Evolutionary conservation across 2,797 vertebrate species (phyloP).

Genomic region (Bucorvus abyssinicus): DNA sequence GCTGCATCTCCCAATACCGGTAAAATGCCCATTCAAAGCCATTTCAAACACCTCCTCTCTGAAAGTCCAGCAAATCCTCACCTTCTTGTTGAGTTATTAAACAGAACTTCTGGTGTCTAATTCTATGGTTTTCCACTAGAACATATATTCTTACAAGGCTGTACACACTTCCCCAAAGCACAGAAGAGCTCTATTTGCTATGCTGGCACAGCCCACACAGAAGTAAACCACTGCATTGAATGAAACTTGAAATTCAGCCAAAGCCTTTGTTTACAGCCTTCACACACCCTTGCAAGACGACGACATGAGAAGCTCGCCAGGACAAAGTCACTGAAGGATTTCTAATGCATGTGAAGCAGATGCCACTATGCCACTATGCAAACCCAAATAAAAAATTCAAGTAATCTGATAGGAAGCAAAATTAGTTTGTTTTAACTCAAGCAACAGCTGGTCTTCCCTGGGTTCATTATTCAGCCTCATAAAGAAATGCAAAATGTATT

Average conservation of each 20-base stretch:
- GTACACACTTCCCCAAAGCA: neutral
- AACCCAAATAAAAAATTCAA: constrained; percentile 9
- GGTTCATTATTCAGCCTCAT: constrained; percentile 11
- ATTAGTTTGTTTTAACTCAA: constrained; percentile 30
- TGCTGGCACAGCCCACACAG: neutral
- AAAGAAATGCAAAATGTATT: neutral
- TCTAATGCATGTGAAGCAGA: neutral
- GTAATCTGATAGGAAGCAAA: constrained; percentile 22
- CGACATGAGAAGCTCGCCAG: neutral
- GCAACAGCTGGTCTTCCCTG: constrained; percentile 33
- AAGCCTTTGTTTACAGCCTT: neutral
- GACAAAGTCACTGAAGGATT: neutral
- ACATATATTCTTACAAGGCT: neutral
- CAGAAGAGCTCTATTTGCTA: neutral
- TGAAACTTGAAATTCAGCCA: neutral
- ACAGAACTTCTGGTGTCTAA: neutral
- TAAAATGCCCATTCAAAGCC: neutral
- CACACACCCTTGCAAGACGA: neutral
- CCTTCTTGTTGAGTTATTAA: neutral
- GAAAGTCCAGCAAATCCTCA: neutral
- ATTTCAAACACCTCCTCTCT: neutral
- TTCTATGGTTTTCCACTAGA: neutral
- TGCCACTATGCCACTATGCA: neutral
- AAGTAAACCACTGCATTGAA: neutral
- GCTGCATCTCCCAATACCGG: neutral